Evolutionary conservation across 2,113 vertebrate species (phyloP), one percentile per base, ranked within the genome.

Genomic region (Chaetodon auriga): DNA sequence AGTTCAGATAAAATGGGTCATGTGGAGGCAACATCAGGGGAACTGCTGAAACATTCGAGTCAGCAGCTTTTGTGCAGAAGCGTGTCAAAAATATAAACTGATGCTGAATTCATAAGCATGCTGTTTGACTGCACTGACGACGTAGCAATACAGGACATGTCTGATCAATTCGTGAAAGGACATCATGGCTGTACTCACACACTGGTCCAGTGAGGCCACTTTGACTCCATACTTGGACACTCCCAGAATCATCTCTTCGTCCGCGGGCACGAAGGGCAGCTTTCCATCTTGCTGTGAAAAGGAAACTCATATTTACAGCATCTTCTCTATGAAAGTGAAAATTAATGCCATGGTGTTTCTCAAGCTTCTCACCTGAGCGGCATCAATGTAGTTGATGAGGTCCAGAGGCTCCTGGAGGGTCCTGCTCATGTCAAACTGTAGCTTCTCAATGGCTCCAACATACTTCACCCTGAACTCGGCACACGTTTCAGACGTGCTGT

Each of bases 171-270:
- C 6, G 38, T 3, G 30, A 36, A 57, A 69, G 30, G 55, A 51
- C 0, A 64, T 80, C 60, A 53, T 53, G 11, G 58, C 53, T 43
- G n/a, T 74, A 89, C 98, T 98, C 95, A 99, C 99, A 96, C 96
- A 98, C 84, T 98, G 97, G 91, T 99, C 97, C 79, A 96, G 92
- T 0, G 97, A 97, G 25, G 96, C 97, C 36, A 99, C 97, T 95
- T 99, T 99, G 87, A 99, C 96, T 16, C 99, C 99, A 0, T 99
- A 96, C 92, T 98, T 99, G 62, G 98, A 99, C 82, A 99, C 97
- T 45, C 95, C 96, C 94, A 99, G 96, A 69, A 97, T 95, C 93
- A 98, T 96, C 83, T 99, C 98, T 92, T 99, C 97, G 64, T 99
- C 98, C 91, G 94, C 94, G 6, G 99, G 97, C 73, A 99, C 96